Conservation (phyloP, 2,113 vertebrate genomes). For the Piliocolobus tephrosceles region DNA sequence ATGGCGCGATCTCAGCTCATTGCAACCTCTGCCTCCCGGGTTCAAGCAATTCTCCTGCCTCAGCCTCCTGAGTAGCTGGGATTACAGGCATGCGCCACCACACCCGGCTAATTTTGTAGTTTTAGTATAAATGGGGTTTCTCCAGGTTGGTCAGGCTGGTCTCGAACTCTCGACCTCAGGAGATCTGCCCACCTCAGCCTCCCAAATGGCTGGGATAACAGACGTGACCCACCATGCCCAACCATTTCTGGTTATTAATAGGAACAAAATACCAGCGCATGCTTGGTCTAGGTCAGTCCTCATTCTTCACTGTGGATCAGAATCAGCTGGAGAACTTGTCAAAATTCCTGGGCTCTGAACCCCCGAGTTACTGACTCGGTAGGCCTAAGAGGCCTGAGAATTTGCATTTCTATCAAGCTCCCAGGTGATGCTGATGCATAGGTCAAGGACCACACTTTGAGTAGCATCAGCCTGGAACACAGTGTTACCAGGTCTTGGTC, state of each 20-base stretch:
- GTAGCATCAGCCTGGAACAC: not conserved
- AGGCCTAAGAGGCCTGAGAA: not conserved
- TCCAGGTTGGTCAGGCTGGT: too few species aligned
- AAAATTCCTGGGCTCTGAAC: not conserved
- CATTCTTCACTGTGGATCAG: not conserved
- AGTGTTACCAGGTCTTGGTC: accelerated
- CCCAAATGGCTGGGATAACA: too few species aligned
- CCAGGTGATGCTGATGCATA: not conserved
- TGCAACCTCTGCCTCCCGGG: too few species aligned
- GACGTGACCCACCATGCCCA: too few species aligned
- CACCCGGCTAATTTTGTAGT: too few species aligned
- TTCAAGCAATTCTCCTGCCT: too few species aligned
- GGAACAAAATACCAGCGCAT: not conserved
- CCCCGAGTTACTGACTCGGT: not conserved
- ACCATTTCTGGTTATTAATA: not conserved
- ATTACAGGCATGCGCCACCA: too few species aligned
- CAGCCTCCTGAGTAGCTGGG: too few species aligned
- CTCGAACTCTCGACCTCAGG: too few species aligned
- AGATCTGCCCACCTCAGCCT: too few species aligned
- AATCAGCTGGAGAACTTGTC: not conserved
- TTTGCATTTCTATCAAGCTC: not conserved
- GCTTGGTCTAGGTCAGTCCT: not conserved
- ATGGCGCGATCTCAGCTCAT: too few species aligned
- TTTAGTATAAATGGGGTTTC: too few species aligned
- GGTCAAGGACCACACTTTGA: not conserved